Evolutionary conservation across 1,140 invertebrate species (phyloP), one percentile per base, ranked within the genome.

Genomic region (Pseudoatta argentina): DNA sequence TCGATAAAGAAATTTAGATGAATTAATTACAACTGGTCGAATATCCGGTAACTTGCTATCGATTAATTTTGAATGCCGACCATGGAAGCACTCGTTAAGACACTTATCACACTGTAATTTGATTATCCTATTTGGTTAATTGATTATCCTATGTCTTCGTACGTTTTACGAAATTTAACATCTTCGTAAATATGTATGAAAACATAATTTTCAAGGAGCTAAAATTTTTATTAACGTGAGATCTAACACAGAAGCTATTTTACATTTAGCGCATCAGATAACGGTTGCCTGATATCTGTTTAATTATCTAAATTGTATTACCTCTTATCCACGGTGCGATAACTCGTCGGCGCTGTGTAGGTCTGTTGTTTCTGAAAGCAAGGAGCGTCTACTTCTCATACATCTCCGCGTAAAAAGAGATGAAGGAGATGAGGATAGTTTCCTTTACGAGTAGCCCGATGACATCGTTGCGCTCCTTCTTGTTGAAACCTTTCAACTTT

Each of bases 221-320:
- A 73, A 73, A 48, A 82, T 55, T 82, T 59, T 34, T 6, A 67
- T 59, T 48, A 81, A 82, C 73, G 27, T 53, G 67, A 67, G 85
- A 71, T 79, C 55, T 86, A 69, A 82, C 71, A 59, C 53, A 24
- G 63, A 71, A 55, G 86, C 86, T 85, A 73, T 87, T 90, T 89
- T 87, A 89, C 89, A 90, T 90, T 79, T 83, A 63, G 85, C 75
- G 69, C 88, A 24, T 16, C 44, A 71, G 89, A 89, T 90, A 90
- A 90, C 88, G 73, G 57, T 71, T 53, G 78, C 57, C 30, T 76
- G 91, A 89, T 93, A 92, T 93, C 91, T 91, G 88, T 92, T 93
- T 92, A 92, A 93, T 92, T 93, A 93, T 93, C 92, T 92, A 92
- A 93, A 93, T 92, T 91, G 92, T 91, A 92, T 91, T 91, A 88